Evolutionary conservation across 2,797 vertebrate species (phyloP).

Genomic region (Heliangelus exortis): DNA sequence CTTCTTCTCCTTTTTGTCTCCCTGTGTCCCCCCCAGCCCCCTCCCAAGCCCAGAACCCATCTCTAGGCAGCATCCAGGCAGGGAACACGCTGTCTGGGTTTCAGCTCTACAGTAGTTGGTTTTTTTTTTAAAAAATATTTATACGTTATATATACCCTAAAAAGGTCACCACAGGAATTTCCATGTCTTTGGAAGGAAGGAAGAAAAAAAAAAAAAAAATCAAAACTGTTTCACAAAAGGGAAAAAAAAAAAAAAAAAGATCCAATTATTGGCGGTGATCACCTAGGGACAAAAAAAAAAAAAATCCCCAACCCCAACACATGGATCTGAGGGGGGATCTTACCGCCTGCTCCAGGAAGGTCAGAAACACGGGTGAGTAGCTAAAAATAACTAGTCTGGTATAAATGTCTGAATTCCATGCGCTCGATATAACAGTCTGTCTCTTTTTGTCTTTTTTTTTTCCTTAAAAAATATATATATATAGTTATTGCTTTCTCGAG

Average conservation of each 20-base stretch:
- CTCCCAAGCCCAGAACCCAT: not conserved
- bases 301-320: not conserved
- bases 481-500: conserved; percentile 92
- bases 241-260: not conserved
- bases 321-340: conserved; percentile 27
- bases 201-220: not conserved
- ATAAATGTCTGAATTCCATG: conserved; percentile 60
- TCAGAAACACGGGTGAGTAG: conserved; percentile 62
- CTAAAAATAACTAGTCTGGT: conserved; percentile 71
- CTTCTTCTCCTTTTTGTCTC: not conserved
- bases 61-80: not conserved
- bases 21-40: rapidly evolving
- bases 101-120: conserved; percentile 66
- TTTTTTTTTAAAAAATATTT: conserved; percentile 57
- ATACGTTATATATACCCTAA: conserved; percentile 33
- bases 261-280: conserved; percentile 37
- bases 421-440: conserved; percentile 55
- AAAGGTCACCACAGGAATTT: conserved; percentile 70
- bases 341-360: conserved; percentile 35
- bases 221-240: conserved; percentile 46
- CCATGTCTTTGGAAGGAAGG: conserved; percentile 44
- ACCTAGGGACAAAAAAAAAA: conserved; percentile 59
- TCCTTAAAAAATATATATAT: conserved; percentile 81
- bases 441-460: conserved; percentile 69
- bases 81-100: not conserved